Percentiles rank a stretch among this genome's conserved stretches.
Conservation (phyloP, 2,113 vertebrate species). For the Jaculus jaculus region DNA sequence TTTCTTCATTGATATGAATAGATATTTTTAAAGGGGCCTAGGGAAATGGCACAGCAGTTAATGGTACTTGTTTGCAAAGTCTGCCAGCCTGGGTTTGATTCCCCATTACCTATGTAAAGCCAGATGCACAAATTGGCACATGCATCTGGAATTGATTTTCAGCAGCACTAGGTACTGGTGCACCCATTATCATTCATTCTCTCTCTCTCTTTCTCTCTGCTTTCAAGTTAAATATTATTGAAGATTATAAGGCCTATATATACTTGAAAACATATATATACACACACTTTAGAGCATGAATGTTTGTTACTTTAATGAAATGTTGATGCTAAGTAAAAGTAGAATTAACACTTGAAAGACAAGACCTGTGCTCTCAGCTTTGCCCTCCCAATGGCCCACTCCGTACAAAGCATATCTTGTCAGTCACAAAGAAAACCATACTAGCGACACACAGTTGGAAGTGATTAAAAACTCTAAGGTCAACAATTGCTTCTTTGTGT, state of each 20-base stretch:
- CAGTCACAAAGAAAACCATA: constrained; percentile 92
- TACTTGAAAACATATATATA: background rate
- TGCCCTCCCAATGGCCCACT: constrained; percentile 83
- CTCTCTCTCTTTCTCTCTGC: no score
- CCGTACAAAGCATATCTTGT: no score
- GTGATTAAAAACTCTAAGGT: constrained; percentile 89
- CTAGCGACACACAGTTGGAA: constrained; percentile 91
- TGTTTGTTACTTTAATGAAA: constrained; percentile 65
- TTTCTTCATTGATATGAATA: background rate
- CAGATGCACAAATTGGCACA: no score
- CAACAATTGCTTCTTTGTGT: constrained; percentile 85
- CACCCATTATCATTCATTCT: no score
- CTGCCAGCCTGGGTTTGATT: no score
- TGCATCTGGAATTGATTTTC: no score
- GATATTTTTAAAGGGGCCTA: no score
- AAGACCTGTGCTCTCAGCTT: constrained; percentile 79
- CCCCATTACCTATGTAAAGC: no score
- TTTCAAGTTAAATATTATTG: background rate
- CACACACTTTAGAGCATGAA: no score
- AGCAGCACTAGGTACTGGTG: no score
- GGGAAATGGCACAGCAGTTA: no score
- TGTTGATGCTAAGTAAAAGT: constrained; percentile 64
- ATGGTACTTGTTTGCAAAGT: no score
- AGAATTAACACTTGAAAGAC: constrained; percentile 69
- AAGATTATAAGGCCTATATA: background rate